Base-by-base conservation (phyloP, 2,888 invertebrate species). In the Callyntrura sp. region DNA sequence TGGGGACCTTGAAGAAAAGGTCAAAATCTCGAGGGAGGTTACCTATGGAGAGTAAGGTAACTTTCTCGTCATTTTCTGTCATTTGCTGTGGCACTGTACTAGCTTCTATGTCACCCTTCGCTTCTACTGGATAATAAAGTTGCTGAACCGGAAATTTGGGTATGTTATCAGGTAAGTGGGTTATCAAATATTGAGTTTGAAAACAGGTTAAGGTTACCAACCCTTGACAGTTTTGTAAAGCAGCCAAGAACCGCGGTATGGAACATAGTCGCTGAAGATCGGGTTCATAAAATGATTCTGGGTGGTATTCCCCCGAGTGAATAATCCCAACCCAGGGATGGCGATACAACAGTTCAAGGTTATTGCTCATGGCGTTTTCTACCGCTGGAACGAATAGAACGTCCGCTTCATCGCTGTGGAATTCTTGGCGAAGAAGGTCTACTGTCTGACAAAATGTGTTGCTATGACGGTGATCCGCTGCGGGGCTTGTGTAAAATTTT, bases 241-340 rank as follows among this genome's bases (percentile, higher is more conserved):
- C 83, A n/a, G 68, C 70, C 9, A 73, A 11, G 25, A 85, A 90
- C 0, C 17, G 6, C 0, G 28, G 55, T 17, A 5, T 20, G 28
- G 76, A 76, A 65, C 92, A 92, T 6, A 92, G 85, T 28, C 90
- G 12, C 11, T 65, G n/a, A 55, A 92, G 79, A 55, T 92, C 92
- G 0, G 92, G 91, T 1, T 86, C 79, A 60, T 92, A 92, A 76
- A 91, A 92, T 9, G 73, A 62, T 48, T 91, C 91, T 17, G 90
- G 90, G 81, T 91, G 83, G n/a, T 28, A 3, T 28, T 48, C 70
- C 6, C 88, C 90, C 0, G 91, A 90, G 20, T 92, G 92, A n/a
- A 91, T 90, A n/a, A 92, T 91, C 9, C 92, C 92, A 25, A 91
- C 73, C 92, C 92, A 92, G 0, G 86, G 84, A 23, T 86, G 57